Percentiles rank a stretch among this genome's conserved stretches.
Evolutionary conservation across 37 sponge, comb jelly and placozoan genomes (phyloP).

Genomic region (Oopsacas minuta): DNA sequence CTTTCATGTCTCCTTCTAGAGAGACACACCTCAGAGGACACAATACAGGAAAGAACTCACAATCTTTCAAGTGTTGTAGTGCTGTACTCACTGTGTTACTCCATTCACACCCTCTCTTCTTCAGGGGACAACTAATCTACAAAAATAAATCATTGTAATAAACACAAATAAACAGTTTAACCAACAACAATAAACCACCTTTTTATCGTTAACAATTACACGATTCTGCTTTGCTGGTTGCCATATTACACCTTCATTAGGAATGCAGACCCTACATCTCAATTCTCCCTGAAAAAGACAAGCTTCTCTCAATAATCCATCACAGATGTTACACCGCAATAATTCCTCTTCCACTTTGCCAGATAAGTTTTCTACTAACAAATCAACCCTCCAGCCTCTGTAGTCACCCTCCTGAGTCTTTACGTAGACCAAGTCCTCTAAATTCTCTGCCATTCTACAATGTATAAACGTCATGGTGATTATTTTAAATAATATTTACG

Average conservation of each 20-base stretch:
- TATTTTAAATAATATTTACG: too few relatives aligned
- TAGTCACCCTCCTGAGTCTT: too few relatives aligned
- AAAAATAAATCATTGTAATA: background rate
- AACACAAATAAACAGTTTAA: background rate
- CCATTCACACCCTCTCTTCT: background rate
- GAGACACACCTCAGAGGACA: background rate
- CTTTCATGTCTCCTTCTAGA: background rate
- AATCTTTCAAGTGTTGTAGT: background rate
- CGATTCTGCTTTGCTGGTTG: background rate
- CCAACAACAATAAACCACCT: too few relatives aligned
- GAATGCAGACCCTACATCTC: background rate
- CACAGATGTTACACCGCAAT: background rate
- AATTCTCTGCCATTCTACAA: too few relatives aligned
- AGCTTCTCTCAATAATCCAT: background rate
- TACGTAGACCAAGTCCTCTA: too few relatives aligned
- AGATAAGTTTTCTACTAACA: background rate
- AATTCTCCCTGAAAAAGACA: background rate
- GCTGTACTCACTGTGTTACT: background rate
- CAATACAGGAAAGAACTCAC: background rate
- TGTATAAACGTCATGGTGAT: too few relatives aligned
- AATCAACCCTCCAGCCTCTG: background rate
- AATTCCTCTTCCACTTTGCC: background rate
- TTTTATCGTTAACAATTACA: background rate
- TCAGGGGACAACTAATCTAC: background rate
- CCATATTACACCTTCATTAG: background rate